Percentiles rank a stretch among this genome's conserved stretches.
Evolutionary conservation across 2,113 vertebrate genomes (phyloP).

Genomic region (Leptodactylus fuscus): DNA sequence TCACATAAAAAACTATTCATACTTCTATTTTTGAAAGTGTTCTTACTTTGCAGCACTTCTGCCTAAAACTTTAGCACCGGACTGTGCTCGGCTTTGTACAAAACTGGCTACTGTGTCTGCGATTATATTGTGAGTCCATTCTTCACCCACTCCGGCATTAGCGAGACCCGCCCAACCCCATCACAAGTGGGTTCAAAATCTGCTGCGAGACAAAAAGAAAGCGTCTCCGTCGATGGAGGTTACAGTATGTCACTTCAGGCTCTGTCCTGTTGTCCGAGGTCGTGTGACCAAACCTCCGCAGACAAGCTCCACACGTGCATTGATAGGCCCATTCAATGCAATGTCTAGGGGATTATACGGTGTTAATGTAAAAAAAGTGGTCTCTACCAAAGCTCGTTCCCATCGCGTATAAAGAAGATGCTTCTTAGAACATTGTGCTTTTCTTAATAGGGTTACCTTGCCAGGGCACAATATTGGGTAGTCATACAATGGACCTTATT

Average conservation of each 20-base stretch:
- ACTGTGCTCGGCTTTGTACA: background rate
- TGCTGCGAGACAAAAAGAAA: slow-evolving; percentile 1
- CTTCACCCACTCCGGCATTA: background rate
- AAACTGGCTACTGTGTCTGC: background rate
- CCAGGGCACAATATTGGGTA: slow-evolving; percentile 56
- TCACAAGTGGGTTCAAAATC: background rate
- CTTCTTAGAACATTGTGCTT: slow-evolving; percentile 45
- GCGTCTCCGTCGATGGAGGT: background rate
- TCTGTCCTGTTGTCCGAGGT: slow-evolving; percentile 10
- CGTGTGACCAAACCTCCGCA: slow-evolving; percentile 34
- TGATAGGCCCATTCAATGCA: slow-evolving; percentile 28
- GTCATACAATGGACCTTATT: slow-evolving; percentile 55
- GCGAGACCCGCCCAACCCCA: background rate
- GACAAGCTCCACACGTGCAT: slow-evolving; percentile 37
- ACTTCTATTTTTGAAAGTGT: too few species aligned
- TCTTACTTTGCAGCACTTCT: too few species aligned
- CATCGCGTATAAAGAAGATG: slow-evolving; percentile 51
- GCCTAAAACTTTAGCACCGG: too few species aligned
- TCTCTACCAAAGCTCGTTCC: slow-evolving; percentile 47
- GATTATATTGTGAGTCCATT: background rate
- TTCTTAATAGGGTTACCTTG: slow-evolving; percentile 56
- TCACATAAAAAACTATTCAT: too few species aligned
- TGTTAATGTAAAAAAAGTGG: slow-evolving; percentile 45
- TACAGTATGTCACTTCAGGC: slow-evolving; percentile 18
- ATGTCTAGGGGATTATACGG: slow-evolving; percentile 47